Evolutionary conservation across 2,113 vertebrate genomes (phyloP), one percentile per base, ranked within the genome.

Genomic region (Aspiorhynchus laticeps): DNA sequence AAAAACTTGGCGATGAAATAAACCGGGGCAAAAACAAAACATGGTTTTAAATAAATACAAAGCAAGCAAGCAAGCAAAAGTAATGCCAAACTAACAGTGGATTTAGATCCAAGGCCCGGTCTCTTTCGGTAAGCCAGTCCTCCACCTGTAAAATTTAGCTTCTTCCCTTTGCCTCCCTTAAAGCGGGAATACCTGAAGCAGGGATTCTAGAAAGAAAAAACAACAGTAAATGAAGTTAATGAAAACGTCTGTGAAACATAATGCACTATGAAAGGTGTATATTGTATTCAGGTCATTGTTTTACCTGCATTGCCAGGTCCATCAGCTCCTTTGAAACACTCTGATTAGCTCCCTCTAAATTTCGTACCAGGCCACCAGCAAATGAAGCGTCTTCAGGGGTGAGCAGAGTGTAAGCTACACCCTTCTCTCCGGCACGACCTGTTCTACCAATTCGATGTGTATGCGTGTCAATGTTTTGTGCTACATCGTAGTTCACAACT

Each of bases 151-250:
- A 99, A 97, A 65, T 99, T 99, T 85, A 97, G 90, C 91, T 96
- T 99, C 93, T 99, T 99, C 87, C 98, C 98, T 92, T 98, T 97
- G 3, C 98, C 98, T 84, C 95, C 95, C 93, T 99, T 99, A 90
- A 99, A 99, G 38, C 98, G 95, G 1, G 98, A 99, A 90, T 99
- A 99, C 85, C 98, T 95, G 94, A 99, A 99, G 98, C 98, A 99
- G 0, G 98, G 95, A 91, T 99, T 99, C 98, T 99, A 88, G 12
- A 17, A 41, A n/a, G 6, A 0, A n/a, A 48, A 36, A 36, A 36
- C 19, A 67, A 24, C 10, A 43, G 43, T 46, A 46, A 8, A 48
- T 14, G 12, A 48, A 56, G 73, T 14, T 51, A 10, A n/a, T 84
- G 10, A 71, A 43, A 10, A 36, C 36, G 9, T 8, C 1, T 33